Base-by-base conservation (phyloP, 2,888 invertebrate species). In the Pecten maximus region DNA sequence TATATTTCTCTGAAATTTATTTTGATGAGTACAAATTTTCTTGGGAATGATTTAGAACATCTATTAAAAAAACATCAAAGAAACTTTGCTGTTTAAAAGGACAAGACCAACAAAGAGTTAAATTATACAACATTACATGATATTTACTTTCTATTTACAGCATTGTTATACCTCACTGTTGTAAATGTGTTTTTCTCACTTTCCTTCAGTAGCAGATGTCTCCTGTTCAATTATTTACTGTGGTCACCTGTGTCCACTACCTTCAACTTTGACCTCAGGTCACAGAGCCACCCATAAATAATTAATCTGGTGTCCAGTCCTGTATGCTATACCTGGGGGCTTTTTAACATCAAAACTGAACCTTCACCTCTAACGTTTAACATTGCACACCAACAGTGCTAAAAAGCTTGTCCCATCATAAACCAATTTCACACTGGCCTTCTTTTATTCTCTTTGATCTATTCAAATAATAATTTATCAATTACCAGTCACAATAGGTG, bases 191-290 rank as follows among this genome's bases (percentile, higher is more conserved):
- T 44, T 54, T 74, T 74, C 23, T 74, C 74, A 74, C 74, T 74
- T 74, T 74, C 74, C 15, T 15, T 74, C 12, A 28, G 35, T 8
- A 74, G 74, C 74, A 74, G 74, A 74, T 74, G 74, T 74, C 35
- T 74, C 35, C 74, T 74, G 74, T 28, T 23, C 74, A 8, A 74
- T 74, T 74, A 74, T 74, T 74, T 74, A 74, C 74, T 35, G 35
- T 74, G 74, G 74, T 74, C 74, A 74, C 74, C 74, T 74, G 74
- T 74, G 74, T 74, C 74, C 74, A 74, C 74, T 74, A 15, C 35
- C 74, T 74, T 74, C 28, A 74, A 74, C 74, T 74, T 74, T 74
- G 74, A 74, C 74, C 74, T 74, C 35, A 74, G 74, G 74, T 74
- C 4, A 74, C 28, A 28, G 74, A 74, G 10, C 10, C 74, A 28